phyloP scores from a whole-genome alignment of 2,888 invertebrate genomes.

The Agrilus biguttatus region DNA sequence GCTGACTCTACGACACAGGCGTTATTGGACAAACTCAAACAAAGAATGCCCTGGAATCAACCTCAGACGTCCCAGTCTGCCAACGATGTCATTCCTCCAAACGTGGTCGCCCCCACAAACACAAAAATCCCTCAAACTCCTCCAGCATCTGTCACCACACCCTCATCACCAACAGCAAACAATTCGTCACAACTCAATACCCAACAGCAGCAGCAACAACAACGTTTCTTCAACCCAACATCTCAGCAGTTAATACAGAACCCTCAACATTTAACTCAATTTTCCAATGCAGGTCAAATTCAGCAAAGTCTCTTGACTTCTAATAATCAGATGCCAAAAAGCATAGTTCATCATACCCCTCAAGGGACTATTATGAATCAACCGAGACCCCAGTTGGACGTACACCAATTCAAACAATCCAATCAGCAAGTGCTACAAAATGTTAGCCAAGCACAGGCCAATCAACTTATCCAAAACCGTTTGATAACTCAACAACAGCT shows the following conservation, averaged over 20 bases:
- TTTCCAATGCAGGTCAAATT: background rate
- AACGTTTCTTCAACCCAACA: slow-evolving; percentile 8
- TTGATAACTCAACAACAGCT: slow-evolving; percentile 24
- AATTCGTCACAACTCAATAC: slow-evolving; percentile 14
- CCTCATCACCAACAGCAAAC: slow-evolving; percentile 9
- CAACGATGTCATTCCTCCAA: slow-evolving; percentile 15
- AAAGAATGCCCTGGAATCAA: slow-evolving; percentile 70
- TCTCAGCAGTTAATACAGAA: slow-evolving; percentile 13
- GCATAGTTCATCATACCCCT: slow-evolving; percentile 28
- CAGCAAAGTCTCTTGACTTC: slow-evolving; percentile 1
- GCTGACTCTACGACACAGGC: slow-evolving; percentile 51
- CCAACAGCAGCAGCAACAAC: slow-evolving; percentile 16
- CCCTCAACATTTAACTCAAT: slow-evolving; percentile 8
- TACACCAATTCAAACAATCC: slow-evolving; percentile 6
- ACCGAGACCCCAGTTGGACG: slow-evolving; percentile 8
- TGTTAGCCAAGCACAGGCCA: slow-evolving; percentile 5
- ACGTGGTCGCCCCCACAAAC: slow-evolving; percentile 26
- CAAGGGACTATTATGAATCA: slow-evolving; percentile 10
- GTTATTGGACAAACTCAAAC: slow-evolving; percentile 55
- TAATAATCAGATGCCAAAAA: slow-evolving; percentile 20
- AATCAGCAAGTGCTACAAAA: background rate
- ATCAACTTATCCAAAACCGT: slow-evolving; percentile 23
- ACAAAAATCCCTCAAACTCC: slow-evolving; percentile 3
- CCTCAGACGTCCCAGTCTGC: slow-evolving; percentile 30
- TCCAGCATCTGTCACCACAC: slow-evolving; percentile 1